Evolutionary conservation across 2,113 vertebrate genomes (phyloP).

Genomic region (Cnemophilus loriae): DNA sequence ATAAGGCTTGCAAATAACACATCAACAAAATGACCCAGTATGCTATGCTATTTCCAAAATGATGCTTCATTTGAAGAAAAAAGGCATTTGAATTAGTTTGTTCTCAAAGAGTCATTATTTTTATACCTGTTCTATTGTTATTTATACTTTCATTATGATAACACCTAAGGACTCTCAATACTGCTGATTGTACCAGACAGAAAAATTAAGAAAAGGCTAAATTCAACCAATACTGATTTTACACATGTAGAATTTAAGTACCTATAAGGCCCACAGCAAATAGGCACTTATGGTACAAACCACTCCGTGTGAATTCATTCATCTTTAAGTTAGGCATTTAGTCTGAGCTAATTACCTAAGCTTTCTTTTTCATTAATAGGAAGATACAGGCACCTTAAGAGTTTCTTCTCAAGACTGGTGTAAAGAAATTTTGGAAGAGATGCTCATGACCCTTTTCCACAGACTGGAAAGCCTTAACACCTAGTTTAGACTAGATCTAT

Average conservation of each 20-base stretch:
- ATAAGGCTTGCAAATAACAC: not conserved
- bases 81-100: not conserved
- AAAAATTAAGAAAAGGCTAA: not conserved
- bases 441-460: not conserved
- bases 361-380: not conserved
- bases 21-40: not conserved
- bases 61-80: not conserved
- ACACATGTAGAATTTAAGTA: not conserved
- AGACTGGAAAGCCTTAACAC: not conserved
- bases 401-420: not conserved
- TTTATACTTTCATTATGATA: not conserved
- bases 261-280: not conserved
- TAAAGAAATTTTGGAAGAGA: not conserved
- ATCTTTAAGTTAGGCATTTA: not conserved
- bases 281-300: not conserved
- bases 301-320: not conserved
- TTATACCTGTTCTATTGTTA: not conserved
- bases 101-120: not conserved
- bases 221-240: not conserved
- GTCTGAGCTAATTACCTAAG: not conserved
- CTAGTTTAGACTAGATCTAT: not conserved
- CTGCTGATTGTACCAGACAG: not conserved
- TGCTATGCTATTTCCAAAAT: not conserved
- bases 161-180: not conserved
- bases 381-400: not conserved